These are phyloP conservation scores for Aplocera efformata DNA, from an alignment of 2,888 invertebrate species.

Conservation along the genomic window DNA sequence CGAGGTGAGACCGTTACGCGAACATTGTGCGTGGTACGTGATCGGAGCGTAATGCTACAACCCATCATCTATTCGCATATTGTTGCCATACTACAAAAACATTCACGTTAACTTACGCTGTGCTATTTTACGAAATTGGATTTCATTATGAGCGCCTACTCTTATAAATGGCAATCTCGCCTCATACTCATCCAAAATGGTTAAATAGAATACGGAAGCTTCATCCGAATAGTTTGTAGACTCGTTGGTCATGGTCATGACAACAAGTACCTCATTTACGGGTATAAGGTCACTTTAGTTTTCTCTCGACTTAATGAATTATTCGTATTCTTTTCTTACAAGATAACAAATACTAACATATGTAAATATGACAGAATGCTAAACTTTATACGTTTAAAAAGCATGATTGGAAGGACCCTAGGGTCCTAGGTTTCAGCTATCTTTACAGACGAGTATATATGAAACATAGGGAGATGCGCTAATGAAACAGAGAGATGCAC, in stretches of 20 bases:
- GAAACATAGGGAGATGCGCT: no score
- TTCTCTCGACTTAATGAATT: no score
- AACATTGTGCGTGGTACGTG: conserved; percentile 62
- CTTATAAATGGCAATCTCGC: conserved; percentile 17
- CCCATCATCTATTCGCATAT: conserved; percentile 47
- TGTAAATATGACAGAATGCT: no score
- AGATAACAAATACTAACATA: no score
- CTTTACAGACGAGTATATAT: no score
- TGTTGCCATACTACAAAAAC: conserved; percentile 34
- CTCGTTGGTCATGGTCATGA: background rate
- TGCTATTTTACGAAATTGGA: conserved; percentile 27
- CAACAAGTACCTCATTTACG: no score
- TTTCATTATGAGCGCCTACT: conserved; percentile 25
- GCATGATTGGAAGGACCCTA: no score
- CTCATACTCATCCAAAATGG: conserved; percentile 12
- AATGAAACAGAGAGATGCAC: conserved; percentile 1
- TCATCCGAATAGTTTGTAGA: conserved; percentile 13
- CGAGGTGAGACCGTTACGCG: conserved; percentile 50
- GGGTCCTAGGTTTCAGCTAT: no score
- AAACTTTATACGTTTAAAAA: no score
- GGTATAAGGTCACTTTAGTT: no score
- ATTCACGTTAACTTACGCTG: conserved; percentile 19
- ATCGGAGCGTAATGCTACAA: conserved; percentile 51
- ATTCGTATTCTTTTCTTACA: no score
- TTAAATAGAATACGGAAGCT: conserved; percentile 16